phyloP scores from a whole-genome alignment of 2,797 vertebrate genomes.

The Pogoniulus pusillus region DNA sequence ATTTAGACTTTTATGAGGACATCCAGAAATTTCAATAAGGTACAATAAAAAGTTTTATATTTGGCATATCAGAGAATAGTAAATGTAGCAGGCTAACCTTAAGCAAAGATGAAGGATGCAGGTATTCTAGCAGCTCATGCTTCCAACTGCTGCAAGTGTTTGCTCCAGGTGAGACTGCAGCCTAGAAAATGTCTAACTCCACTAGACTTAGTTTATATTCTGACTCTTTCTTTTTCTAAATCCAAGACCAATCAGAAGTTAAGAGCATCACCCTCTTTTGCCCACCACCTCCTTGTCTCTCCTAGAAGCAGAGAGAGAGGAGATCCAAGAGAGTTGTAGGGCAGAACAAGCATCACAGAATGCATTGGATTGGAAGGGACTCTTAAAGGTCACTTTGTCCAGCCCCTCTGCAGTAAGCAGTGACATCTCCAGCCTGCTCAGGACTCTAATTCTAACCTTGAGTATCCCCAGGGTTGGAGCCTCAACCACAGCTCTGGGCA shows the following conservation, averaged over 20 bases:
- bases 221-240: neutral
- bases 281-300: too few relatives aligned
- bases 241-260: neutral
- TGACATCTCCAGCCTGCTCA: too few relatives aligned
- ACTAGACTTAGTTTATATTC: neutral
- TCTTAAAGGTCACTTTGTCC: too few relatives aligned
- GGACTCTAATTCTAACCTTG: too few relatives aligned
- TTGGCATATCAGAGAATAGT: slow-evolving; percentile 22
- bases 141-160: neutral
- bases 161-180: neutral
- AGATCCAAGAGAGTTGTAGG: neutral
- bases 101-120: slow-evolving; percentile 27
- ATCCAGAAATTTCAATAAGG: slow-evolving; percentile 67
- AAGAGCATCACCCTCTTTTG: neutral
- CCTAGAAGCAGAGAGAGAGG: neutral
- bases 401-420: too few relatives aligned
- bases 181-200: neutral
- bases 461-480: too few relatives aligned
- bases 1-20: slow-evolving; percentile 67
- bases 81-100: neutral
- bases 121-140: neutral
- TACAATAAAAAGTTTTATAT: slow-evolving; percentile 63
- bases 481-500: too few relatives aligned
- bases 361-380: too few relatives aligned
- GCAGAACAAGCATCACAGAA: neutral